Evolutionary conservation across 1,140 invertebrate genomes (phyloP).

Genomic region (Aphaenogaster rudis): DNA sequence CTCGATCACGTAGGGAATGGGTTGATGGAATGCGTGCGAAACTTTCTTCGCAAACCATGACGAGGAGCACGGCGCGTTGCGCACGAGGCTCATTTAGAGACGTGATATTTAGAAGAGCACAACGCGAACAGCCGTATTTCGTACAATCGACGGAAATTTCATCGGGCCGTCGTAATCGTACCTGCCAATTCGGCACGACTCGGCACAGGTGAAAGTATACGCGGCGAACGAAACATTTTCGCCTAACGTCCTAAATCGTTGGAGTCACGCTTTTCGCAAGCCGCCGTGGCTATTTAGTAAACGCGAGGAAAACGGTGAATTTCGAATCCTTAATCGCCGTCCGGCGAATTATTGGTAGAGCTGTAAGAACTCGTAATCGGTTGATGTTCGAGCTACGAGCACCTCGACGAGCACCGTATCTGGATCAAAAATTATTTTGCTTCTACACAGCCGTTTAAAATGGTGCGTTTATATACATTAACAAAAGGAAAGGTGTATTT

Average conservation of each 20-base stretch:
- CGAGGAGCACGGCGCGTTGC: neutral
- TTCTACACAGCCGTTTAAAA: neutral
- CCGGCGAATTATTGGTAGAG: neutral
- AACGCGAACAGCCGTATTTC: slow-evolving; percentile 47
- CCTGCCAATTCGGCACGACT: slow-evolving; percentile 72
- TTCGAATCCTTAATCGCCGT: neutral
- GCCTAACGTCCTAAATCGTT: slow-evolving; percentile 69
- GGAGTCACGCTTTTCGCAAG: slow-evolving; percentile 62
- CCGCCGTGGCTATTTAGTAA: neutral
- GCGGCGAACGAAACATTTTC: slow-evolving; percentile 71
- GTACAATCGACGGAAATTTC: slow-evolving; percentile 73
- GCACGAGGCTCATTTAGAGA: slow-evolving; percentile 14
- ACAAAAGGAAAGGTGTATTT: slow-evolving; percentile 14
- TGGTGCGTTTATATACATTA: neutral
- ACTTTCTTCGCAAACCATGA: slow-evolving; percentile 39
- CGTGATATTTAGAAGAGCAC: slow-evolving; percentile 1
- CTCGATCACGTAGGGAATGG: neutral
- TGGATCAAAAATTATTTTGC: slow-evolving; percentile 11
- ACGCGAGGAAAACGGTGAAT: slow-evolving; percentile 17
- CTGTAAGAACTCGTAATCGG: neutral
- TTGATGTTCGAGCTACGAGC: neutral
- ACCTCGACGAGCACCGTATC: neutral
- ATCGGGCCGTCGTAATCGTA: slow-evolving; percentile 70
- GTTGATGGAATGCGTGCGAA: neutral
- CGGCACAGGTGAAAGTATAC: slow-evolving; percentile 72